Base-by-base conservation (phyloP, 2,113 vertebrate genomes). In the Leuciscus idus region DNA sequence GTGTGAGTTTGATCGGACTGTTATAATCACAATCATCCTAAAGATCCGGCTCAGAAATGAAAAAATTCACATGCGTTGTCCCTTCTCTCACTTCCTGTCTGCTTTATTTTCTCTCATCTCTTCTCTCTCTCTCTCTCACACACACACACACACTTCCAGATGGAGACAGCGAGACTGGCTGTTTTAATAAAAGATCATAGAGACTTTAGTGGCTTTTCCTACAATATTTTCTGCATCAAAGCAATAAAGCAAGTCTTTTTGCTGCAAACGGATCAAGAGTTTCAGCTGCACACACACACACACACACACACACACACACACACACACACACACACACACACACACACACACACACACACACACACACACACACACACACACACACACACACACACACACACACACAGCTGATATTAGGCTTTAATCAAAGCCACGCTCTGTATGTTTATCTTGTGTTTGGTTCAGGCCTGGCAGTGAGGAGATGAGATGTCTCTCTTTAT, bases 391-490 rank as follows among this genome's bases (percentile, higher is more conserved):
- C 52, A 66, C 72, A 82, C 85, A 55, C 83, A 59, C 28, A 78
- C 19, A 28, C 21, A 66, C 13, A 83, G 68, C 26, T 94, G 95
- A 96, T 97, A 97, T 98, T 96, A 96, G 90, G 91, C 94, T 97
- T 98, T 98, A 97, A 98, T 98, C 95, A 97, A 97, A 97, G 95
- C 93, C 96, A 97, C 95, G 95, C 97, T 97, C 95, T 92, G 91
- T 94, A 92, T 93, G 94, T 97, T 96, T 96, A 93, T 95, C 92
- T 96, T 96, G 95, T 96, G 23, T 73, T 66, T 19, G 33, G 23
- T 59, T 43, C 48, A 59, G 33, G 26, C 30, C 50, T 73, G 48
- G 21, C 46, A 83, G 28, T 55, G 81, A 94, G 88, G 78, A 94
- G 94, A 94, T 91, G 91, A 92, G 91, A 92, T 96, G 95, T 94